Conservation (phyloP, 2,113 vertebrate species). For the Bothrops jararaca region DNA sequence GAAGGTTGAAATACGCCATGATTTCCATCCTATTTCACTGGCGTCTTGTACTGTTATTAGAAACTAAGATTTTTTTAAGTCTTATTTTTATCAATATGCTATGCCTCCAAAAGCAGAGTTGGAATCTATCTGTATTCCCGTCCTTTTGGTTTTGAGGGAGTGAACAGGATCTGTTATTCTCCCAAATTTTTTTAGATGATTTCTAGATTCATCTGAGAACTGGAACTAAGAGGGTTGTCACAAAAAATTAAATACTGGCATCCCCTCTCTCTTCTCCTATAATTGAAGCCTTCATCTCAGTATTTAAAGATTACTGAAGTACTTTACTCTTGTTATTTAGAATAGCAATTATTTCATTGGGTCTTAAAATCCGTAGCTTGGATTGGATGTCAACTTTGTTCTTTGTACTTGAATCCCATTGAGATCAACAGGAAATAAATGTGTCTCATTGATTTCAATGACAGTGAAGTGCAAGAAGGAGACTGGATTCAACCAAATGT, state of each 20-base stretch:
- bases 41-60: neutral
- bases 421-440: neutral
- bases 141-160: neutral
- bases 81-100: neutral
- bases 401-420: neutral
- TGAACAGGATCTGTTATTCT: neutral
- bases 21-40: neutral
- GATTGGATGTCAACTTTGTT: neutral
- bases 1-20: neutral
- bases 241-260: neutral
- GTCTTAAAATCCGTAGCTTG: neutral
- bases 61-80: neutral
- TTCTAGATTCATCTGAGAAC: neutral
- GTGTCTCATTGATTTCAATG: neutral
- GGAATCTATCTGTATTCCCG: neutral
- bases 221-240: neutral
- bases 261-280: neutral
- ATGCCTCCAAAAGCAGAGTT: neutral
- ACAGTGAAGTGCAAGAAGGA: neutral
- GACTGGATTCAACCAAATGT: neutral
- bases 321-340: neutral
- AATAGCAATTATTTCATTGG: neutral
- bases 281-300: neutral
- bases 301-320: neutral
- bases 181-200: neutral